Percentiles rank a stretch among this genome's conserved stretches.
Conservation (phyloP, 1,140 invertebrate species). For the Drosophila biarmipes region DNA sequence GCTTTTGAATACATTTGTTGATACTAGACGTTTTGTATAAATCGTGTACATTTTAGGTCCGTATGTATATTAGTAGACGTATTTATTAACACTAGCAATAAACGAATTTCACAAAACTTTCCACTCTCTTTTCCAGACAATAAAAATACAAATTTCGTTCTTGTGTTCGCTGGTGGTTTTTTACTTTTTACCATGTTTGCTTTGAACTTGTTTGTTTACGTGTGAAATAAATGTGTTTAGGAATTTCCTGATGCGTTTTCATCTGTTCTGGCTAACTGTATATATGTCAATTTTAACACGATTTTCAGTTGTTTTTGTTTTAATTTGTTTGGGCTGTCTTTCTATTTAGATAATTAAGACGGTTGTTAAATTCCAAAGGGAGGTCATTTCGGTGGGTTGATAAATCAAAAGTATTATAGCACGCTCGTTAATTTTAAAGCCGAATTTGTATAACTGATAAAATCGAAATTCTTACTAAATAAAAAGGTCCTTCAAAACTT, state of each 20-base stretch:
- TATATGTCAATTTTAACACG: neutral
- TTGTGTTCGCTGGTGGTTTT: slow-evolving; percentile 37
- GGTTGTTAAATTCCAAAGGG: no score
- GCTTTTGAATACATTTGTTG: slow-evolving; percentile 22
- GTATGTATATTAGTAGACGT: slow-evolving; percentile 25
- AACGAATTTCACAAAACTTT: slow-evolving; percentile 26
- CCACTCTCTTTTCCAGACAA: slow-evolving; percentile 18
- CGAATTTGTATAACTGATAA: no score
- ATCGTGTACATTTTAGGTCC: slow-evolving; percentile 29
- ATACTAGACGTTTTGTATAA: slow-evolving; percentile 40
- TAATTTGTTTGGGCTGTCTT: neutral
- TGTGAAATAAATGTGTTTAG: slow-evolving; percentile 12
- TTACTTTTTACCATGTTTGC: slow-evolving; percentile 32
- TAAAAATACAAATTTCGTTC: slow-evolving; percentile 30
- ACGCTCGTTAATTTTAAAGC: no score
- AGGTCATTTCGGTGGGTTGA: no score
- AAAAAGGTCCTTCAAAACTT: no score
- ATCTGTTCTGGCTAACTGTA: slow-evolving; percentile 7
- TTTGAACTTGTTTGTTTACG: slow-evolving; percentile 23
- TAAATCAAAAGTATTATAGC: no score
- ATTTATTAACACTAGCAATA: slow-evolving; percentile 50
- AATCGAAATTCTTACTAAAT: no score
- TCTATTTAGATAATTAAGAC: neutral
- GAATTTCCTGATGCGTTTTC: neutral
- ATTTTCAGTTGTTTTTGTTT: neutral